These are phyloP conservation scores for Drosophila subquinaria DNA, from an alignment of 2,888 invertebrate species.

Conservation along the genomic window DNA sequence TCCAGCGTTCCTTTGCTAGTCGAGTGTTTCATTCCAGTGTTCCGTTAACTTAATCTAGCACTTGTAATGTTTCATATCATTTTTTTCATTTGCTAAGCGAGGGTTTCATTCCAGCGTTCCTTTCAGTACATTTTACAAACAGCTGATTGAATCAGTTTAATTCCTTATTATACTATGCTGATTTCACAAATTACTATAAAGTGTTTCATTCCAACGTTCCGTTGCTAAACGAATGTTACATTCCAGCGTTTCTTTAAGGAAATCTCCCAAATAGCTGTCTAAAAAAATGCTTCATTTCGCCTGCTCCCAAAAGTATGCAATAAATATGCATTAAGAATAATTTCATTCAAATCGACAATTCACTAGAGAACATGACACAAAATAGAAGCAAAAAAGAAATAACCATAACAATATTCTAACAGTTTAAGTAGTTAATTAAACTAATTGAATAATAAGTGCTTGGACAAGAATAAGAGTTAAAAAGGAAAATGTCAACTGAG, in stretches of 20 bases:
- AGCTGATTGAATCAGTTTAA: not conserved
- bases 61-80: too few relatives aligned
- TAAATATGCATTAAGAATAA: not conserved
- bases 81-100: too few relatives aligned
- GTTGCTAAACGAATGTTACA: not conserved
- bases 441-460: constrained; percentile 8
- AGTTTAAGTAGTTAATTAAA: constrained; percentile 1
- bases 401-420: not conserved
- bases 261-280: not conserved
- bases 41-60: too few relatives aligned
- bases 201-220: not conserved
- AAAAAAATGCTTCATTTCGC: not conserved
- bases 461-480: not conserved
- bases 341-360: not conserved
- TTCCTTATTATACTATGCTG: not conserved
- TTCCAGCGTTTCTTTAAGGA: not conserved
- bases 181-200: not conserved
- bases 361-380: not conserved
- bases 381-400: not conserved
- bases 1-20: not conserved
- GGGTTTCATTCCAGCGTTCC: not conserved
- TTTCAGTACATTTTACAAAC: not conserved
- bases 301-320: not conserved
- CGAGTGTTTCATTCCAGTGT: too few relatives aligned
- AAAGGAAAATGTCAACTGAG: not conserved